A percentile compares a stretch with the other conserved stretches of the same genome.
These are phyloP conservation scores for Callaeas wilsoni DNA, from an alignment of 2,113 vertebrate genomes.

Conservation along the genomic window DNA sequence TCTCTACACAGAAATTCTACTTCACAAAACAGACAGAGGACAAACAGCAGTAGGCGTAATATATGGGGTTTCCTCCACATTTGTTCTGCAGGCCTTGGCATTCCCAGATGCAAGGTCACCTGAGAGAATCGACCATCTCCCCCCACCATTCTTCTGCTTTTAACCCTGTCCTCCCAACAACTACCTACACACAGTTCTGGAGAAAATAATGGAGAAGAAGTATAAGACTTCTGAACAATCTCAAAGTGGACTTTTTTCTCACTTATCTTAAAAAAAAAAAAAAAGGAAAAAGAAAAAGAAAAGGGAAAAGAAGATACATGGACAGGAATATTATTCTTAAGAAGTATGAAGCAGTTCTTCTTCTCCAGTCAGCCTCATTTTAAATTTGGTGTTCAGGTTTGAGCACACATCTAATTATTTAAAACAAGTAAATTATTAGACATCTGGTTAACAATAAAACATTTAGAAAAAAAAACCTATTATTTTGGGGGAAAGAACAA, in stretches of 20 bases:
- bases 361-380: not conserved
- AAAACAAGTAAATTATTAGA: not conserved
- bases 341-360: not conserved
- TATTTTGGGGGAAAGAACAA: not conserved
- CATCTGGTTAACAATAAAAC: not conserved
- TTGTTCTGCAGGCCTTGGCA: not conserved
- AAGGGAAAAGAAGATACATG: fast-evolving
- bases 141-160: not conserved
- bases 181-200: not conserved
- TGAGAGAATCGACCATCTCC: not conserved
- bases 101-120: not conserved
- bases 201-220: not conserved
- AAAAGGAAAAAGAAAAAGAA: no score
- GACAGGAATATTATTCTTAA: not conserved
- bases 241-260: not conserved
- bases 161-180: not conserved
- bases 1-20: not conserved
- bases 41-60: not conserved
- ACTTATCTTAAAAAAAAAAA: not conserved
- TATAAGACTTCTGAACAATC: not conserved
- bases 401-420: not conserved
- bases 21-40: not conserved
- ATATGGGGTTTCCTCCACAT: not conserved
- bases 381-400: not conserved
- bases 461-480: not conserved